Base-by-base conservation (phyloP, 2,113 vertebrate genomes). In the Lates calcarifer region DNA sequence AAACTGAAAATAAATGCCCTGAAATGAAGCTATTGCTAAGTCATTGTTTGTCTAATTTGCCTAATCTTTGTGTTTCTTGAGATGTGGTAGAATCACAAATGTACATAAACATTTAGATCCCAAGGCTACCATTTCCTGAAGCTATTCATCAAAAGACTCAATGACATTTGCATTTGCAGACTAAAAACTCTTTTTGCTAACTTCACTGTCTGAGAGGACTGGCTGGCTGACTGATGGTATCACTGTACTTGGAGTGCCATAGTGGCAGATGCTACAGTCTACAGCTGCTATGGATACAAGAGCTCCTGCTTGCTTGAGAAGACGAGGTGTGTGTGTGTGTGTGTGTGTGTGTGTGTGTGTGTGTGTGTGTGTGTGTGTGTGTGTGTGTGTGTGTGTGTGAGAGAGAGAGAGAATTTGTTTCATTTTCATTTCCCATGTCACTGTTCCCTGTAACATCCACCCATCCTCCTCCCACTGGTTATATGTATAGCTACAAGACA, bases 361-460 rank as follows among this genome's bases (percentile, higher is more conserved):
- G n/a, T n/a, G n/a, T n/a, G n/a, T n/a, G n/a, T n/a, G n/a, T n/a
- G n/a, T n/a, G n/a, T n/a, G n/a, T n/a, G n/a, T n/a, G n/a, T n/a
- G n/a, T n/a, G n/a, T n/a, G n/a, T n/a, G n/a, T n/a, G n/a, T n/a
- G n/a, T n/a, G n/a, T n/a, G 68, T 69, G 70, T 47, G 78, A 39
- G 58, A 31, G 31, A 41, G 22, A 81, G 63, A 75, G 74, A 75
- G 65, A 74, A 82, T 86, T 81, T 45, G 74, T 81, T 87, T 79
- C 80, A 87, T 69, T 89, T 89, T 82, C 37, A 80, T 89, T 90
- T 91, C 81, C 65, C 83, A 65, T 83, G 82, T 88, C 81, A 83
- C 66, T 67, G 82, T 85, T 86, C 81, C 75, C 47, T 12, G 39
- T 41, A 11, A 33, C 65, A 41, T n/a, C 9, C 22, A 12, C 67